These are phyloP conservation scores for Gorsachius magnificus DNA, from an alignment of 2,797 vertebrate genomes.

Conservation along the genomic window DNA sequence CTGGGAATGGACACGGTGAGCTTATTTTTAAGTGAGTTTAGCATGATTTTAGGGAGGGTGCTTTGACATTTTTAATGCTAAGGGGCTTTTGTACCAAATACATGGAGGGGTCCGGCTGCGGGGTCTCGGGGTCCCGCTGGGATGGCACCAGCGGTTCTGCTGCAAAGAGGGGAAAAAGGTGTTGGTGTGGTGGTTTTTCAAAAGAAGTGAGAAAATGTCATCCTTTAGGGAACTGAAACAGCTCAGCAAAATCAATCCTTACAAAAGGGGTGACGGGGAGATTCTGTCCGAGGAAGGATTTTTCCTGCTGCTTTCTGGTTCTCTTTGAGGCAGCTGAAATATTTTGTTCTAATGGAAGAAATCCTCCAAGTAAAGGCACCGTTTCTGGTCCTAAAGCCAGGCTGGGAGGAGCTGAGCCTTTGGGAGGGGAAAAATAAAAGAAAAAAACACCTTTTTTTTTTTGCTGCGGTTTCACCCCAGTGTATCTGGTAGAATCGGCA, in stretches of 20 bases:
- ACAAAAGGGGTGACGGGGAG: background rate
- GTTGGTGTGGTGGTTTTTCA: background rate
- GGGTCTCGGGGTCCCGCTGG: background rate
- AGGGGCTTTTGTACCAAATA: background rate
- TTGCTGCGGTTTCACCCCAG: background rate
- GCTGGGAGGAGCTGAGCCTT: background rate
- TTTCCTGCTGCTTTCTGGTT: background rate
- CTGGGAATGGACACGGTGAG: fast-evolving
- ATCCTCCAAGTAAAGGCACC: background rate
- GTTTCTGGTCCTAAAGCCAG: background rate
- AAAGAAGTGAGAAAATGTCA: background rate
- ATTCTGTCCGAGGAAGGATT: background rate
- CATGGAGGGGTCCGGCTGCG: fast-evolving
- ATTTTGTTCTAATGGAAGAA: background rate
- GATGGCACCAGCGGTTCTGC: background rate
- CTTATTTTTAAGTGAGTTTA: background rate
- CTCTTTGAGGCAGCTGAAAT: background rate
- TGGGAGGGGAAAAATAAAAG: fast-evolving
- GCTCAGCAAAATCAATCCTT: background rate
- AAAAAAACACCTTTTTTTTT: too few species aligned
- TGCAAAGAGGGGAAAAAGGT: background rate
- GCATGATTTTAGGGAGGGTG: background rate
- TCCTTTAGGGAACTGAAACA: background rate
- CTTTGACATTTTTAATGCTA: background rate
- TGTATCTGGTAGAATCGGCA: background rate